phyloP scores from a whole-genome alignment of 1,140 invertebrate genomes.

The Orchesella cincta region DNA sequence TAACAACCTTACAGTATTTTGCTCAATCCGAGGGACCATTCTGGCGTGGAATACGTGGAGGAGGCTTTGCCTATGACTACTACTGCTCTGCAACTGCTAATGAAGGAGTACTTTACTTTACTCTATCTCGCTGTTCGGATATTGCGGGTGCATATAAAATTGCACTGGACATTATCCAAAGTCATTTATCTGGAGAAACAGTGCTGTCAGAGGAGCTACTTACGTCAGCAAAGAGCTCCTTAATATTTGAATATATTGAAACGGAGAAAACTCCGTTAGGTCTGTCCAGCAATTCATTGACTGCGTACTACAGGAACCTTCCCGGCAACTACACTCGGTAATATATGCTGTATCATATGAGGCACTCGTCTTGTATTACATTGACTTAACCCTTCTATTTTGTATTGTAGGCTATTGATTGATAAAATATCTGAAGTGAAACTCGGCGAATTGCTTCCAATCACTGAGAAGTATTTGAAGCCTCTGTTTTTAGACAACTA shows the following conservation, averaged over 20 bases:
- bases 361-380: not conserved
- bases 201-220: slow-evolving; percentile 73
- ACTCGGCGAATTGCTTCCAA: slow-evolving; percentile 64
- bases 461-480: slow-evolving; percentile 70
- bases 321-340: slow-evolving; percentile 71
- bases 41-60: slow-evolving; percentile 80
- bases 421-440: slow-evolving; percentile 67
- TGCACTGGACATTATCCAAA: slow-evolving; percentile 70
- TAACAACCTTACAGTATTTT: slow-evolving; percentile 81
- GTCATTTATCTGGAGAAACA: slow-evolving; percentile 63
- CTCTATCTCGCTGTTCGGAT: slow-evolving; percentile 74
- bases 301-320: slow-evolving; percentile 70
- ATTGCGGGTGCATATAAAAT: slow-evolving; percentile 74
- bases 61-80: slow-evolving; percentile 81
- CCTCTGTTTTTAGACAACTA: slow-evolving; percentile 64
- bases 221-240: slow-evolving; percentile 78
- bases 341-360: not conserved
- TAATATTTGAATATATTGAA: slow-evolving; percentile 59
- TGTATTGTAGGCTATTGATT: slow-evolving; percentile 63
- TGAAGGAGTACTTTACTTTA: slow-evolving; percentile 71
- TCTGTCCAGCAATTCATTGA: slow-evolving; percentile 69
- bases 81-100: slow-evolving; percentile 64
- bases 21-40: slow-evolving; percentile 86
- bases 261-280: slow-evolving; percentile 73
- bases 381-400: slow-evolving; percentile 24